Base-by-base conservation (phyloP, 1,140 invertebrate species). In the Scylla paramamosain region DNA sequence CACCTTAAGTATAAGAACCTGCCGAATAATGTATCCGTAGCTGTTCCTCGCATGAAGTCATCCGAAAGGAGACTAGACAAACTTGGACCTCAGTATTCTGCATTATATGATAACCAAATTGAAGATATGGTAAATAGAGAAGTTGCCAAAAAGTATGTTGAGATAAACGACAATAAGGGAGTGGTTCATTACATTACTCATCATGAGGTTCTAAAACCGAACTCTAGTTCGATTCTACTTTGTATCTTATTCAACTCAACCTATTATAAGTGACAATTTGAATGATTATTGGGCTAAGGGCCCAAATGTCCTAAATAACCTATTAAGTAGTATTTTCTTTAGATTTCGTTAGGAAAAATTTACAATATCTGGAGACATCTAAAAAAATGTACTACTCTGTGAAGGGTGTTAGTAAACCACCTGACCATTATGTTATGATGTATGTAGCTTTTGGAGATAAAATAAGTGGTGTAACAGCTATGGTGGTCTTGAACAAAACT, bases 371-470 rank as follows among this genome's bases (percentile, higher is more conserved):
- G 84, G 84, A 87, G 84, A 87, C 31, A 31, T 87, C 28, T 77
- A n/a, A 77, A 87, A 87, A 87, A 31, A 87, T 87, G 84, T 28
- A 87, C 28, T 25, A 28, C 84, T 25, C 84, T 25, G 28, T 87
- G 31, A 10, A 25, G 10, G 84, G 31, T 28, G 31, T 29, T 25
- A 8, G 31, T 10, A 16, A 31, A 20, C 16, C 16, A 28, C 29
- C 84, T 87, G 84, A 87, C 31, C 84, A 87, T 87, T 87, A 87
- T 87, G 84, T 87, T 20, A 12, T 87, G 31, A 87, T 29, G 31
- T 16, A 16, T 10, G 28, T 87, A 25, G 10, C 10, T 31, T 87
- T 87, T 31, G 84, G 84, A 10, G 84, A 14, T 87, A 16, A 29
- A 12, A 10, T 29, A 8, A 14, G 10, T 28, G 84, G 10, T 87